Evolutionary conservation across 2,113 vertebrate species (phyloP).

Genomic region (Hyla sarda): DNA sequence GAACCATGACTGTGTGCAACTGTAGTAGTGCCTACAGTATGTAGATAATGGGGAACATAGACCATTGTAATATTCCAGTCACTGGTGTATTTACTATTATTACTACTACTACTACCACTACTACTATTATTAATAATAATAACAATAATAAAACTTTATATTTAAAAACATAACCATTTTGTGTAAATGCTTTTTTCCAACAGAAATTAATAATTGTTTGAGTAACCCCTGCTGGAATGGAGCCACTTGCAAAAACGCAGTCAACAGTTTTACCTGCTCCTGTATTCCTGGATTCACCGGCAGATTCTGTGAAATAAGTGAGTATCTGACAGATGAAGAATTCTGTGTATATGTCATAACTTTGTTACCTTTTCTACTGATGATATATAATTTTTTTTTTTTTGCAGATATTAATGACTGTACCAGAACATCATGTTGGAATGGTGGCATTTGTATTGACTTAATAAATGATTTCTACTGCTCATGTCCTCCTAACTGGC

Average conservation of each 20-base stretch:
- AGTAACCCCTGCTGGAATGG: conserved; percentile 37
- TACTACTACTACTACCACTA: too few relatives aligned
- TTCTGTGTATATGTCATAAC: background rate
- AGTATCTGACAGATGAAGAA: background rate
- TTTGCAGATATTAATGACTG: conserved; percentile 51
- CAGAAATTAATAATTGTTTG: conserved; percentile 42
- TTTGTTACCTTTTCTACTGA: background rate
- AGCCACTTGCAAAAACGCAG: conserved; percentile 17
- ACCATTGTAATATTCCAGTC: too few relatives aligned
- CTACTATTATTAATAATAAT: too few relatives aligned
- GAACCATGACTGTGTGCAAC: too few relatives aligned
- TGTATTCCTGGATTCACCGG: conserved; percentile 33
- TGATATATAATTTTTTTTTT: background rate
- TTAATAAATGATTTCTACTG: conserved; percentile 15
- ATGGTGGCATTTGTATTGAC: conserved; percentile 32
- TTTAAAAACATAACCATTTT: background rate
- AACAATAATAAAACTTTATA: too few relatives aligned
- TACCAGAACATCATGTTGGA: background rate
- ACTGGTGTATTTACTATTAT: too few relatives aligned
- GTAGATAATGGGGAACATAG: too few relatives aligned
- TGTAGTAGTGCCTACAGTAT: too few relatives aligned
- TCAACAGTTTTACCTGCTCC: conserved; percentile 12
- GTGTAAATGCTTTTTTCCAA: background rate
- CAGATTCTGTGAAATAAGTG: conserved; percentile 35
- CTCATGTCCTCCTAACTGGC: background rate